A percentile compares a stretch with the other conserved stretches of the same genome.
These are phyloP conservation scores for Oncorhynchus mykiss DNA, from an alignment of 2,113 vertebrate genomes.

Conservation along the genomic window DNA sequence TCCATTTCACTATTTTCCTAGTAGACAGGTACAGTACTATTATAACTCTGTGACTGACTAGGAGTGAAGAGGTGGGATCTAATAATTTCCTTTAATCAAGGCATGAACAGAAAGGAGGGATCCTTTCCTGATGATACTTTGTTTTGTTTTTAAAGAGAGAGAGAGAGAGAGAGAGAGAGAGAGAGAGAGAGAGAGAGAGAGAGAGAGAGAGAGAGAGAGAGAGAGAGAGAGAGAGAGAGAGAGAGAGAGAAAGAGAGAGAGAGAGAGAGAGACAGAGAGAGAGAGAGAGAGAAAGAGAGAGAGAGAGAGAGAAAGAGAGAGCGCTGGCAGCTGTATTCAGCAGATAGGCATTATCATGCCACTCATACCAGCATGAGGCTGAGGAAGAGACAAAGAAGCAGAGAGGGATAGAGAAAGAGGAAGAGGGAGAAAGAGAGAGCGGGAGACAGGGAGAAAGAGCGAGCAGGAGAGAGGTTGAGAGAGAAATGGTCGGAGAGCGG, in stretches of 20 bases:
- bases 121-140: not conserved
- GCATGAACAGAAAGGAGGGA: not conserved
- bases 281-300: not conserved
- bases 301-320: not conserved
- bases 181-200: not conserved
- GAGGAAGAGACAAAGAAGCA: not conserved
- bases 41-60: not conserved
- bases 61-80: not conserved
- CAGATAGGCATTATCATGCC: not conserved
- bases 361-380: constrained; percentile 1
- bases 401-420: not conserved
- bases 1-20: not conserved
- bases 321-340: not conserved
- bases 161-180: not conserved
- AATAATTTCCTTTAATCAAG: not conserved
- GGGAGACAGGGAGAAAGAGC: not conserved
- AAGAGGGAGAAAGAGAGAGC: not conserved
- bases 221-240: not conserved
- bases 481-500: not conserved
- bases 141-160: not conserved
- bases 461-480: not conserved
- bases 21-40: not conserved
- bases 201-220: too few species aligned
- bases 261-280: not conserved
- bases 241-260: not conserved